Percentiles rank a stretch among this genome's conserved stretches.
Conservation (phyloP, 2,113 vertebrate species). For the Oplegnathus fasciatus region DNA sequence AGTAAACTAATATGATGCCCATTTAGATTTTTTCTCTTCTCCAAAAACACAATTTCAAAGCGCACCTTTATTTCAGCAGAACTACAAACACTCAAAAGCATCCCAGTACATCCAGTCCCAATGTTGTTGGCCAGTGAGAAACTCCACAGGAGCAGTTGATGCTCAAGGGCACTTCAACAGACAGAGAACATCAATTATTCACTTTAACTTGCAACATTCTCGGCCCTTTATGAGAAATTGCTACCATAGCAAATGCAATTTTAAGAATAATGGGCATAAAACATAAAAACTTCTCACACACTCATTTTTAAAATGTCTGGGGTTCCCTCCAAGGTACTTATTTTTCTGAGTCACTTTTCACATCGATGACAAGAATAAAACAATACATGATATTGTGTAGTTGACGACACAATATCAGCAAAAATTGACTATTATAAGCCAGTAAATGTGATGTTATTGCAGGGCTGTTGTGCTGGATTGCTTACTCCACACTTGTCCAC, state of each 20-base stretch:
- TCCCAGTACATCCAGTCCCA: neutral
- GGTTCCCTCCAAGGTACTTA: neutral
- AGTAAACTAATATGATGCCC: too few species aligned
- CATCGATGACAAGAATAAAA: neutral
- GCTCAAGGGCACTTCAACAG: neutral
- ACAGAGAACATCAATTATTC: constrained; percentile 18
- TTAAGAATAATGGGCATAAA: neutral
- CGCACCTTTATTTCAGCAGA: neutral
- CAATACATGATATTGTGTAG: neutral
- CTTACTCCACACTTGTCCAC: neutral
- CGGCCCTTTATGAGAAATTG: neutral
- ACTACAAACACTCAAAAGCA: neutral
- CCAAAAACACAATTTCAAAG: neutral
- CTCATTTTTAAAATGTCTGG: neutral
- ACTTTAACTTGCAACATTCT: neutral
- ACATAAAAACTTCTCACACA: neutral
- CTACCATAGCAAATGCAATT: neutral
- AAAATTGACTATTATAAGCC: neutral
- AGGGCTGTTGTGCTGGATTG: neutral
- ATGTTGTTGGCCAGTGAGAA: neutral
- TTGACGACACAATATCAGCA: neutral
- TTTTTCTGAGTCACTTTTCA: neutral
- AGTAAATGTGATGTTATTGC: neutral
- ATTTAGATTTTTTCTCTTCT: neutral
- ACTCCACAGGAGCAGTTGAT: neutral